Base-by-base conservation (phyloP, 1,140 invertebrate species). In the Samia ricini region DNA sequence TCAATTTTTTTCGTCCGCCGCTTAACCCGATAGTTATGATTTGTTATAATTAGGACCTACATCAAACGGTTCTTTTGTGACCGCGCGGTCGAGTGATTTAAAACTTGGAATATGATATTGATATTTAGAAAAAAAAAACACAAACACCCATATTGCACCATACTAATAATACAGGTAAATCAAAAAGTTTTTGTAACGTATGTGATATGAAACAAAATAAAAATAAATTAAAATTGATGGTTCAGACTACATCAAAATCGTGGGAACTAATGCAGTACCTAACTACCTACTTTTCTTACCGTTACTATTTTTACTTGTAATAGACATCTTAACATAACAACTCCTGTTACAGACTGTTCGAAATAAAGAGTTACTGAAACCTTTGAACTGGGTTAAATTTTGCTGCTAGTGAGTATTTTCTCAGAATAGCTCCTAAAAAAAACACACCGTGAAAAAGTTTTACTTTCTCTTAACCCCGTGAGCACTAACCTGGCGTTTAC, bases 11-110 rank as follows among this genome's bases (percentile, higher is more conserved):
- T 48, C n/a, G 76, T 62, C 12, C 36, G 29, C 24, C 55, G 56
- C 58, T 64, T 58, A 63, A 64, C 56, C 69, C 60, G 68, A 70
- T 65, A 65, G 76, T 81, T 81, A 80, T 81, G 69, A 81, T 81
- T 82, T 76, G 71, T 66, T 76, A 77, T 79, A 72, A 86, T 88
- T 86, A 85, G 61, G 72, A 71, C 74, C 76, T 82, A 60, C 69
- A 74, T 72, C 69, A 72, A 77, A 74, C 73, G 66, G 71, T 63
- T 78, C 74, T 71, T 73, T 76, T 77, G 72, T 52, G 51, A 52
- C 51, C 22, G 51, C 51, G 4, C 60, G 69, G 57, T 81, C 75
- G 33, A 42, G 12, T 42, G 33, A 42, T 42, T 42, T 8, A 15
- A 42, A 42, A 42, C 33, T 42, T 15, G 33, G 33, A 26, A 15